phyloP scores from a whole-genome alignment of 2,888 invertebrate genomes.

The Leptinotarsa tumamoca region DNA sequence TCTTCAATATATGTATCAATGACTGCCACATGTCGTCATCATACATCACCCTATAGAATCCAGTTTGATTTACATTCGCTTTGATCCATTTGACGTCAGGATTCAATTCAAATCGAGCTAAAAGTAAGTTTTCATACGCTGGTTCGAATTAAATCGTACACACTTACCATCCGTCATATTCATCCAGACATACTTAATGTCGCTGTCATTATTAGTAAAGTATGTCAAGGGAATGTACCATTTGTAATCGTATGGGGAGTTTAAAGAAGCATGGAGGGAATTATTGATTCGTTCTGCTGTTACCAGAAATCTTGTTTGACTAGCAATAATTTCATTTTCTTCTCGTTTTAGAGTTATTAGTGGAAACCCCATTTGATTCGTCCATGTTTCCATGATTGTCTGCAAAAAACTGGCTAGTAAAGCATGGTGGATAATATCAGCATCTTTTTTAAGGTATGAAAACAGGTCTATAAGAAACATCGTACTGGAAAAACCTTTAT shows the following conservation, averaged over 20 bases:
- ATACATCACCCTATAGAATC: conserved; percentile 87
- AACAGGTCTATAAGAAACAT: no score
- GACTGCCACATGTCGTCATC: conserved; percentile 77
- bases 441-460: no score
- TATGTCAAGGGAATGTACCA: conserved; percentile 87
- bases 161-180: conserved; percentile 79
- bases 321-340: conserved; percentile 73
- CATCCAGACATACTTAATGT: conserved; percentile 79
- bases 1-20: conserved; percentile 74
- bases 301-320: conserved; percentile 75
- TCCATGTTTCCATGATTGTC: conserved; percentile 84
- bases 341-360: conserved; percentile 76
- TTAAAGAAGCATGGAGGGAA: conserved; percentile 60
- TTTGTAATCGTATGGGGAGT: conserved; percentile 72
- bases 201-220: conserved; percentile 75
- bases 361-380: conserved; percentile 85
- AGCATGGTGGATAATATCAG: neutral
- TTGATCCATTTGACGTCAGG: conserved; percentile 83
- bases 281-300: conserved; percentile 64
- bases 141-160: neutral
- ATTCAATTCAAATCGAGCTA: conserved; percentile 72
- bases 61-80: conserved; percentile 86
- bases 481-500: no score
- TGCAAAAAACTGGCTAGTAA: conserved; percentile 54
- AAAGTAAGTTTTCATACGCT: conserved; percentile 31